Percentiles rank a stretch among this genome's conserved stretches.
phyloP scores from a whole-genome alignment of 1,140 invertebrate species.

The Drosophila simulans region DNA sequence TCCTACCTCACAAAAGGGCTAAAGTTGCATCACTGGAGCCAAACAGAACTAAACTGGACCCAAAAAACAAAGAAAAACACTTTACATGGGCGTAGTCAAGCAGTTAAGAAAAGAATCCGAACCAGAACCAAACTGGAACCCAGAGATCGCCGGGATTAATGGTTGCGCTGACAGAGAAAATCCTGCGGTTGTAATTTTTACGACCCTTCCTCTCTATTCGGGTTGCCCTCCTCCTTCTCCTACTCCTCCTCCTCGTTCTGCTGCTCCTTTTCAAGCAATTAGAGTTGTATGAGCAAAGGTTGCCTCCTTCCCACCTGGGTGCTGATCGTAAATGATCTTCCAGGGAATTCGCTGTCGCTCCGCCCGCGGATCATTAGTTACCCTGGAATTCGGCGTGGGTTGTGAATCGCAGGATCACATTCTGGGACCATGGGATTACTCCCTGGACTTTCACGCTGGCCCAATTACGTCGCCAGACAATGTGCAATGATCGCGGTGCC shows the following conservation, averaged over 20 bases:
- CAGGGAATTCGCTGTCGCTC: constrained; percentile 49
- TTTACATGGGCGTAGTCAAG: constrained; percentile 71
- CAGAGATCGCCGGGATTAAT: constrained; percentile 59
- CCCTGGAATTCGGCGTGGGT: constrained; percentile 52
- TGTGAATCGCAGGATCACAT: constrained; percentile 37
- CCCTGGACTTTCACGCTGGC: constrained; percentile 39
- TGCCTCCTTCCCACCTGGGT: constrained; percentile 42
- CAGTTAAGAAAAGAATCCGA: constrained; percentile 53
- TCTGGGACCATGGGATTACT: constrained; percentile 36
- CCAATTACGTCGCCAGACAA: constrained; percentile 57
- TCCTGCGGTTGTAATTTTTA: constrained; percentile 80
- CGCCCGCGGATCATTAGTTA: constrained; percentile 61
- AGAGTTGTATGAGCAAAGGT: constrained; percentile 53
- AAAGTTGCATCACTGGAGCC: constrained; percentile 26
- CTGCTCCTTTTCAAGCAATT: constrained; percentile 48
- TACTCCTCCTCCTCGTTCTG: neutral
- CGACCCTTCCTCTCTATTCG: constrained; percentile 47
- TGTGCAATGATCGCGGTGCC: constrained; percentile 23
- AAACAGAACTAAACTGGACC: constrained; percentile 13
- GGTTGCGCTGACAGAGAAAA: constrained; percentile 75
- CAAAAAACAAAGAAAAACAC: constrained; percentile 13
- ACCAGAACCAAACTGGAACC: constrained; percentile 28
- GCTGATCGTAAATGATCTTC: constrained; percentile 70
- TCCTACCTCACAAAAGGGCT: neutral
- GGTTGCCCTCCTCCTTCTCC: constrained; percentile 6